Base-by-base conservation (phyloP, 1,140 invertebrate species). In the Papilio dardanus region DNA sequence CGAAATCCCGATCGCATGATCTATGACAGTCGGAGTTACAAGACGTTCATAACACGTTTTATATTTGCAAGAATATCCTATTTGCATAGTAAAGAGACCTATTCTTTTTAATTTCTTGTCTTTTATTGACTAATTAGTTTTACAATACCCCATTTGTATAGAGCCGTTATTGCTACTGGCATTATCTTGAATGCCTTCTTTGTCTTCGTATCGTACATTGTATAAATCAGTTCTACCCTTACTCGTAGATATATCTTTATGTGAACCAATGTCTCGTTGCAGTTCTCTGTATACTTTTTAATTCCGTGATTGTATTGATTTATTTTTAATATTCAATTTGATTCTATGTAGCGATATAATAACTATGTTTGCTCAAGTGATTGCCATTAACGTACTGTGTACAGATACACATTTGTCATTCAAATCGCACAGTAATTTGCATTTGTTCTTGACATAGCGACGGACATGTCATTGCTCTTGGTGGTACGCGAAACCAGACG, bases 391-490 rank as follows among this genome's bases (percentile, higher is more conserved):
- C 24, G 54, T 62, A 28, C 24, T 16, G 54, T 28, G 24, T 28
- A 62, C 10, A 62, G 54, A 24, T 62, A 62, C n/a, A 19, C 54
- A 40, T 42, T 69, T 69, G 33, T 69, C 67, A 69, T 69, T 69
- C 67, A 40, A 24, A 69, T 10, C 67, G 12, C 19, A 40, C 1
- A 35, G 21, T 35, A 35, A 69, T 40, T 69, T 40, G 67, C 67
- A 69, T 69, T 12, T 21, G 67, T n/a, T 42, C 67, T 69, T 69
- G 67, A 69, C 67, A 69, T 69, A 69, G 67, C 67, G 67, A 40
- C 67, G 67, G 35, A 40, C 67, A 35, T 69, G 67, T 69, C 67
- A 69, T 37, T 69, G 67, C 67, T 69, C 67, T 69, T 69, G 35
- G 21, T 37, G 67, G n/a, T 69, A 69, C 33, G 67, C 67, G 21